Evolutionary conservation across 2,888 invertebrate species (phyloP), one percentile per base, ranked within the genome.

Genomic region (Eudemis profundana): DNA sequence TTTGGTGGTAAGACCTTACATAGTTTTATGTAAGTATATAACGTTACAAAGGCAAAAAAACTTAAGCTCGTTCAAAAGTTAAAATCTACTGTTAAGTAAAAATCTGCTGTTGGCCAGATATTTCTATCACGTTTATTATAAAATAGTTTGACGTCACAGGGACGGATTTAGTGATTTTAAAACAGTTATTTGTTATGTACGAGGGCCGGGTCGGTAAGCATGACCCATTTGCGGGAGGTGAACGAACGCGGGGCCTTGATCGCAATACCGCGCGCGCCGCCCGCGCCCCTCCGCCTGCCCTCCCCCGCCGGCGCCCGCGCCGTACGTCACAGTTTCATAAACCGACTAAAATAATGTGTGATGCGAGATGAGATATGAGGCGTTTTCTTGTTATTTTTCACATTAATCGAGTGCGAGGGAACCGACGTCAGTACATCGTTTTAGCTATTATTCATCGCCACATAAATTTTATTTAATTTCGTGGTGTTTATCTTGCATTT

Each of bases 191-290:
- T 85, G 85, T 83, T 84, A 85, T 83, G 85, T 83, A 85, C 73
- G 84, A 77, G 79, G 81, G 73, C 84, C 78, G 82, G 78, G 79
- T 80, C 78, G 81, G 79, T 79, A 79, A 82, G 87, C 85, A 84
- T 89, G 90, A 90, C 91, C 91, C 79, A 90, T 85, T 90, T 91
- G 87, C 78, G 69, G 71, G 74, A 86, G 91, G 91, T 90, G 89
- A 90, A 92, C 90, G 91, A 91, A 89, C 92, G 83, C 79, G 82
- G 76, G 91, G 91, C 92, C 92, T 91, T 92, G 92, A 90, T 92
- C 92, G 92, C 92, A 91, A 91, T 92, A 87, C 85, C 77, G 82
- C 76, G 71, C 74, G 76, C 74, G 71, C 71, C 76, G 68, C 74
- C 66, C 72, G 72, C 73, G 74, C 63, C 75, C 46, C 73, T 69